Conservation (phyloP, 2,797 vertebrate species). For the Pseudotriccus pelzelni region DNA sequence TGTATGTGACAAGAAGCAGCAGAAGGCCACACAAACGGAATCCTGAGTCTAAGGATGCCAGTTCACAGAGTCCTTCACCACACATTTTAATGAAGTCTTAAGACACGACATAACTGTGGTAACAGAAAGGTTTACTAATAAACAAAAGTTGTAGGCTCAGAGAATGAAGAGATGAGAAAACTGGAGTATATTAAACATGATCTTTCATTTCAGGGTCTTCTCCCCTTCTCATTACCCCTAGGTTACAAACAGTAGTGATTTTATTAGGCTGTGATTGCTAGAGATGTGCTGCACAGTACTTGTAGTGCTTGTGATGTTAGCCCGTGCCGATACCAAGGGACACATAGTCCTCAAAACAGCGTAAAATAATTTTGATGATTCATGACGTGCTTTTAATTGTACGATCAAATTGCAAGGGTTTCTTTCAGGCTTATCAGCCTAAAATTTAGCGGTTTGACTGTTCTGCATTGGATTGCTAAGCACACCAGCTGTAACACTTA, state of each 20-base stretch:
- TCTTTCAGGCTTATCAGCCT: slow-evolving; percentile 21
- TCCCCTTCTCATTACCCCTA: not conserved
- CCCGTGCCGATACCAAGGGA: not conserved
- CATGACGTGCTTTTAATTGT: not conserved
- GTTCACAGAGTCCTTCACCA: not conserved
- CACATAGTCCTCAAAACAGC: not conserved
- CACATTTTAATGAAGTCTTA: not conserved
- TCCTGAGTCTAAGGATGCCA: not conserved
- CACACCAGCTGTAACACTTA: slow-evolving; percentile 50
- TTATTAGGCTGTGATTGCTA: not conserved
- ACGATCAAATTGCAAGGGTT: not conserved
- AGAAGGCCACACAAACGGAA: not conserved
- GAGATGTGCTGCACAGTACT: not conserved
- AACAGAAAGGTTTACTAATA: not conserved
- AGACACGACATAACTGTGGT: not conserved
- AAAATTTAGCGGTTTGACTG: not conserved
- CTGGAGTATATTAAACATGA: not conserved
- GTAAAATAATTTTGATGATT: not conserved
- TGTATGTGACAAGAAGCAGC: not conserved
- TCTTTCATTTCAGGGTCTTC: not conserved
- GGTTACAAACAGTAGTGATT: not conserved
- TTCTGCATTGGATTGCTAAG: not conserved
- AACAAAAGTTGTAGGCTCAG: not conserved
- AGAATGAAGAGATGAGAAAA: not conserved
- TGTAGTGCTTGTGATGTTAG: not conserved